Conservation (phyloP, 2,113 vertebrate genomes). For the Paratilapia polleni region DNA sequence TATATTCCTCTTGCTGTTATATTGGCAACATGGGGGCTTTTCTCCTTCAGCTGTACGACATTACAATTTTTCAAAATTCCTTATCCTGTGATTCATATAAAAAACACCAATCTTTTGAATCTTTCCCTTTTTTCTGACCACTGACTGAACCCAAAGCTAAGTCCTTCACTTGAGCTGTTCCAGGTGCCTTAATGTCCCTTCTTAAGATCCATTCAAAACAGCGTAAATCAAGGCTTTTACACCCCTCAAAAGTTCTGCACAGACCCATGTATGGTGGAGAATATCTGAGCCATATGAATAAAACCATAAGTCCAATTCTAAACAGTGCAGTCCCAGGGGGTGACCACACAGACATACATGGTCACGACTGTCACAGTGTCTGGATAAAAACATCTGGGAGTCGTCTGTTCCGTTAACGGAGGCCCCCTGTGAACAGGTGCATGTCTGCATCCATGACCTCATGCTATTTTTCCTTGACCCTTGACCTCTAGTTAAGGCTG, state of each 20-base stretch:
- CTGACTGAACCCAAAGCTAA: conserved; percentile 25
- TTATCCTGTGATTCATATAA: conserved; percentile 30
- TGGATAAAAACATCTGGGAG: conserved; percentile 69
- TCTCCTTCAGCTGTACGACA: conserved; percentile 49
- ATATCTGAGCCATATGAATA: conserved; percentile 14
- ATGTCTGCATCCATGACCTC: conserved; percentile 39
- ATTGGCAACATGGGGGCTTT: conserved; percentile 43
- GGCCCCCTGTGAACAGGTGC: conserved; percentile 75
- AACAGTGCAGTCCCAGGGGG: conserved; percentile 20
- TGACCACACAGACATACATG: conserved; percentile 1
- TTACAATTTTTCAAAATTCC: conserved; percentile 45
- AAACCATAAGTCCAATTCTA: conserved; percentile 35
- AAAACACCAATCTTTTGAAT: conserved; percentile 5
- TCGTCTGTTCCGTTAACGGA: conserved; percentile 38
- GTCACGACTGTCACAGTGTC: conserved; percentile 26
- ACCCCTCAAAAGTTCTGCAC: background rate
- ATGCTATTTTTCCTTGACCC: conserved; percentile 42
- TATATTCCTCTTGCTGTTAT: conserved; percentile 55
- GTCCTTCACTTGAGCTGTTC: conserved; percentile 36
- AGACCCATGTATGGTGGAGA: conserved; percentile 26
- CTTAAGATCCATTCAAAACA: conserved; percentile 40
- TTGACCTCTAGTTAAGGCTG: conserved; percentile 37
- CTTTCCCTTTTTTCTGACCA: conserved; percentile 19
- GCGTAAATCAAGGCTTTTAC: conserved; percentile 59
- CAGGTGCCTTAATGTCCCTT: conserved; percentile 50